Evolutionary conservation across 2,113 vertebrate species (phyloP).

Genomic region (Agelaius phoeniceus): DNA sequence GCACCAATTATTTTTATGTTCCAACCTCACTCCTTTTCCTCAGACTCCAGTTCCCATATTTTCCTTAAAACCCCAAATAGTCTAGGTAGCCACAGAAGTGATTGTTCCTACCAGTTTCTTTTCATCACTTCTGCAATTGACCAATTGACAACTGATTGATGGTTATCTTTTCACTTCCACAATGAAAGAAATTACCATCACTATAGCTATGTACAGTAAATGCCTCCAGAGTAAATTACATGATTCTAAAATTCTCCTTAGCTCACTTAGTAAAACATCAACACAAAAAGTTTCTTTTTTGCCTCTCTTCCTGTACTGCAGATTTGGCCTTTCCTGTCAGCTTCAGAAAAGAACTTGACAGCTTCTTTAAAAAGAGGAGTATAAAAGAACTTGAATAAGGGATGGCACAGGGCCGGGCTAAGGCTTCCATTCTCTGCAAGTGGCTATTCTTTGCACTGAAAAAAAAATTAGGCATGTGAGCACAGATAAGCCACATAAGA

Average conservation of each 20-base stretch:
- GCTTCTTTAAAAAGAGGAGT: constrained; percentile 94
- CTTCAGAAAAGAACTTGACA: constrained; percentile 92
- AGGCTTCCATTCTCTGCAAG: constrained; percentile 78
- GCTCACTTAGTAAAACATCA: constrained; percentile 88
- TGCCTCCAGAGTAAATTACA: constrained; percentile 99
- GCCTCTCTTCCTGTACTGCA: constrained; percentile 90
- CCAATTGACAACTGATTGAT: constrained; percentile 99
- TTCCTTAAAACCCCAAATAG: constrained; percentile 83
- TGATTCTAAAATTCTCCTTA: constrained; percentile 94
- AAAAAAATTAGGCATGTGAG: constrained; percentile 81
- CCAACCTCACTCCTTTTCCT: constrained; percentile 74
- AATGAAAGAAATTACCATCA: constrained; percentile 98
- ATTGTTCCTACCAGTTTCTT: constrained; percentile 90
- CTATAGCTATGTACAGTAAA: constrained; percentile 99
- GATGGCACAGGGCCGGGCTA: constrained; percentile 85
- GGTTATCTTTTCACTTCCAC: constrained; percentile 98
- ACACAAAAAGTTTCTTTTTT: constrained; percentile 94
- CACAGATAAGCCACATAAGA: constrained; percentile 84
- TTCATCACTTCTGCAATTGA: constrained; percentile 96
- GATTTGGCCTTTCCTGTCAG: constrained; percentile 92
- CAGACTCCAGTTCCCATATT: constrained; percentile 86
- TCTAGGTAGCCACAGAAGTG: constrained; percentile 91
- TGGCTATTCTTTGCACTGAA: constrained; percentile 84
- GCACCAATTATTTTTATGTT: constrained; percentile 19
- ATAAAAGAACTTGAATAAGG: constrained; percentile 93